Base-by-base conservation (phyloP, 2,888 invertebrate genomes). In the Aromia moschata region DNA sequence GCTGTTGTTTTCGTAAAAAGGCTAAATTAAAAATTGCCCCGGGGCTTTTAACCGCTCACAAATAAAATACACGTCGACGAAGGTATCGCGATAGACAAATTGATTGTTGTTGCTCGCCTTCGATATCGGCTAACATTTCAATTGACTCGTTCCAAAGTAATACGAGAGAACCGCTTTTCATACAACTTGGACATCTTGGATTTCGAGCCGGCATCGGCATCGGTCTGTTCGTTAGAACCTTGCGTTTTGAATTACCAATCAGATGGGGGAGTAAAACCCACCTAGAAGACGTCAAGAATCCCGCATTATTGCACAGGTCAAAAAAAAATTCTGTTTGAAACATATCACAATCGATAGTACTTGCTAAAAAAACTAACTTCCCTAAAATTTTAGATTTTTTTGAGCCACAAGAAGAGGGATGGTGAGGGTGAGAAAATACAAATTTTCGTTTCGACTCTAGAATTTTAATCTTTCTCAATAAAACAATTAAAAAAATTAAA, bases 21-120 rank as follows among this genome's bases (percentile, higher is more conserved):
- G 7, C 12, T 11, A 25, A 43, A 43, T 43, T 43, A 43, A 43
- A 43, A 43, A 20, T 20, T 25, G 17, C 25, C 18, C 43, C 14
- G 25, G 43, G 25, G 25, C 43, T 12, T 43, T 43, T 7, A 18
- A 43, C 12, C 10, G 12, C 14, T 12, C 12, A 25, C 17, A 15
- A 40, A n/a, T n/a, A 18, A 3, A 40, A 40, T 43, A 20, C 12
- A n/a, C 2, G 43, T 25, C n/a, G 33, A 33, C 10, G 7, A 25
- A 11, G 25, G 25, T 14, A 25, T 25, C 20, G 25, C 11, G 14
- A 43, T 25, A 20, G 43, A 43, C 12, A 14, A 43, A 43, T 12
- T 43, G 11, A 43, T 20, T 41, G 10, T n/a, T n/a, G 11, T 25
- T 43, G 12, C 25, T 20, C 1, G 14, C 14, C 25, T 33, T 33